Conservation (phyloP, 2,113 vertebrate species). For the Ceyx cyanopectus region DNA sequence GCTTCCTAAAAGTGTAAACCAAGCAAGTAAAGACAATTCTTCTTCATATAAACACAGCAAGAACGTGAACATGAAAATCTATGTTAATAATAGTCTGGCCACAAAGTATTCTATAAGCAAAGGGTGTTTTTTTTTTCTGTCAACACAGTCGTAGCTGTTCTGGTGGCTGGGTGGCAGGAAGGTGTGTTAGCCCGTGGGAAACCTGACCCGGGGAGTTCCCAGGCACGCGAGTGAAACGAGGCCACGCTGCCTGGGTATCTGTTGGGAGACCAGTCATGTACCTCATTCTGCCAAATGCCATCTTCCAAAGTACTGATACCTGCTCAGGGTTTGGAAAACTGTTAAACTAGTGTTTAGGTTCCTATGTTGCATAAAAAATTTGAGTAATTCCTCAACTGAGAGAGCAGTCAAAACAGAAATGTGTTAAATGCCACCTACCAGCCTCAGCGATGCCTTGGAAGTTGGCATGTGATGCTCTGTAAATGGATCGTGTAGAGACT, state of each 20-base stretch:
- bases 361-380: background rate
- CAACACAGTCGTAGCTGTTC: background rate
- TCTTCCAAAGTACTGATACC: background rate
- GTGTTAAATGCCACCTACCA: background rate
- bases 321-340: background rate
- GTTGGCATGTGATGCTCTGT: rapidly evolving
- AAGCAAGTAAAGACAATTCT: background rate
- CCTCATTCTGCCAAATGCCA: background rate
- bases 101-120: background rate
- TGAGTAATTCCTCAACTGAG: background rate
- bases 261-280: background rate
- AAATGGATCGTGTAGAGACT: background rate
- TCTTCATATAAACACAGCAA: background rate
- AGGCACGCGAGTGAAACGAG: background rate
- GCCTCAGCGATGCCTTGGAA: background rate
- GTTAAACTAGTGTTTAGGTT: background rate
- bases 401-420: background rate
- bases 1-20: background rate
- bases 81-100: background rate
- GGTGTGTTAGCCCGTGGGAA: slow-evolving; percentile 63
- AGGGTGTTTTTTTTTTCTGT: background rate
- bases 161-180: slow-evolving; percentile 5
- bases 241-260: background rate
- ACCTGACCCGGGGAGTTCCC: slow-evolving; percentile 32
- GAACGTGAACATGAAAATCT: background rate